Evolutionary conservation across 2,113 vertebrate species (phyloP), one percentile per base, ranked within the genome.

Genomic region (Myotis yumanensis): DNA sequence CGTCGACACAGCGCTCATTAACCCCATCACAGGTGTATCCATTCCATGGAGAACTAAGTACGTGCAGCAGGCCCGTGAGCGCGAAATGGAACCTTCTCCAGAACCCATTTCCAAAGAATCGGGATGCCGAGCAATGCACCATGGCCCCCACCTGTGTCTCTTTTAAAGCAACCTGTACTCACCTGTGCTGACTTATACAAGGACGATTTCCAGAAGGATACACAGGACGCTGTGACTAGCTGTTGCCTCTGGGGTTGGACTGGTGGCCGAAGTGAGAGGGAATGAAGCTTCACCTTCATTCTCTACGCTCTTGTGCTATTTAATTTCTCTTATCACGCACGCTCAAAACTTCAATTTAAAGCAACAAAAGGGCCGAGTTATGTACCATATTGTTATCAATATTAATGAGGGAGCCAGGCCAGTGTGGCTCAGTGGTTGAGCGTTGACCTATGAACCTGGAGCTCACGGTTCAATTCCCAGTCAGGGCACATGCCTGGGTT

Each of bases 141-240:
- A 30, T 5, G 79, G 14, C 68, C 88, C 57, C 28, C 54, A 37
- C 46, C 66, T 11, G 75, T 25, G 46, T 25, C n/a, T 51, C 40
- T 86, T 75, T 43, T 46, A 75, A 54, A 75, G 84, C 76, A 93
- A 48, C 71, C 76, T 69, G 72, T 72, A 73, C 80, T 90, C 95
- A 85, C 66, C 2, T 75, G 75, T 81, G 84, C 90, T 90, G 69
- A 85, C 95, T 85, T 94, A 73, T 54, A 93, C 71, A 48, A 46
- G 79, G 22, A 85, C 79, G 46, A 72, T 46, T 75, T 95, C 93
- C 77, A 52, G 83, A 80, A 92, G 11, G n/a, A 40, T 68, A 86
- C 71, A 93, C 64, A 76, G 90, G 89, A 84, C 40, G 40, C 75
- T 30, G 17, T 71, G 77, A 66, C 71, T 54, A 80, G 77, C 0